phyloP scores from a whole-genome alignment of 2,113 vertebrate genomes.

The Amphilophus citrinellus region DNA sequence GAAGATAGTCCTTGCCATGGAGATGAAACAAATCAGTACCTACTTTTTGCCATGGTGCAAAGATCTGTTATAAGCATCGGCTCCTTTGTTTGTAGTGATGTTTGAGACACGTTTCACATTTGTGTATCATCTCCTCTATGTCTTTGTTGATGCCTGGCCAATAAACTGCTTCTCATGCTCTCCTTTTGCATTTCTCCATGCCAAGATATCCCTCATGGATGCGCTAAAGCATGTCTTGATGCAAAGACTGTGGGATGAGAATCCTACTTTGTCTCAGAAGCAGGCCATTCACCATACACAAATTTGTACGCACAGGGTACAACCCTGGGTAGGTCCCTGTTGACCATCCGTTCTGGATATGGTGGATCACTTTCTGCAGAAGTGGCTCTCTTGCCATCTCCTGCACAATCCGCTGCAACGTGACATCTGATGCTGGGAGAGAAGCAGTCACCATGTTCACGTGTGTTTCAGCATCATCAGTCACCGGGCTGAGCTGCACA shows the following conservation, averaged over 20 bases:
- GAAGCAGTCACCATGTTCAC: no score
- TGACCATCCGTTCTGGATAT: not conserved
- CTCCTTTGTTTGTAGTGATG: not conserved
- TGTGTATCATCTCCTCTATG: not conserved
- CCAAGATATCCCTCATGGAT: slow-evolving; percentile 10
- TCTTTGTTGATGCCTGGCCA: slow-evolving; percentile 19
- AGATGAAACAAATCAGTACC: not conserved
- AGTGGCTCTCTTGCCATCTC: not conserved
- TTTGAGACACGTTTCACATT: not conserved
- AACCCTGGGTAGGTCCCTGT: not conserved
- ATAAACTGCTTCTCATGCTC: not conserved
- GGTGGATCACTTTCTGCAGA: not conserved
- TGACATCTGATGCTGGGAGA: not conserved
- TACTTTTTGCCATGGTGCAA: not conserved
- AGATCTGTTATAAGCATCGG: not conserved
- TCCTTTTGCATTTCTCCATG: slow-evolving; percentile 13
- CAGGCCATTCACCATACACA: not conserved
- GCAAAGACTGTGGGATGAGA: not conserved
- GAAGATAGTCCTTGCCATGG: not conserved
- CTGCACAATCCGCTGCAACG: no score
- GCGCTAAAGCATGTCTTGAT: not conserved
- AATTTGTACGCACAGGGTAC: not conserved
- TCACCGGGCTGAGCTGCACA: no score
- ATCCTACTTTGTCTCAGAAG: not conserved
- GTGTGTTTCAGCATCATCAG: no score